Percentiles rank a stretch among this genome's conserved stretches.
These are phyloP conservation scores for Pungitius pungitius DNA, from an alignment of 2,113 vertebrate genomes.

Conservation along the genomic window DNA sequence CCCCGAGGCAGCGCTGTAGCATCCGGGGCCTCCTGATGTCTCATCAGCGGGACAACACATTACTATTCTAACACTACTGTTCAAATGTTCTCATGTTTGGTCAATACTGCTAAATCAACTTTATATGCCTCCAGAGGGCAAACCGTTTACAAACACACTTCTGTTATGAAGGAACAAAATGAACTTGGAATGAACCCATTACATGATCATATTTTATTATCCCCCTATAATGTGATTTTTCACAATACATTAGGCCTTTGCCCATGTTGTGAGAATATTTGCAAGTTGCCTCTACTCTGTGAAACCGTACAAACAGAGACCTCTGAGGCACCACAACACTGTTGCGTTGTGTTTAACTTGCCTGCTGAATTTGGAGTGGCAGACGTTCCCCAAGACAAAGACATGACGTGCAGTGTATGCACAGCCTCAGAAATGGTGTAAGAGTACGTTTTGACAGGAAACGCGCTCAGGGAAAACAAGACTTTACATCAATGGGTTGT, in stretches of 20 bases:
- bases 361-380: slow-evolving; percentile 13
- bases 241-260: not conserved
- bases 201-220: slow-evolving; percentile 36
- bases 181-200: slow-evolving; percentile 71
- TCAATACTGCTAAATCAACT: slow-evolving; percentile 75
- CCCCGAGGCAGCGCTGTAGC: slow-evolving; percentile 61
- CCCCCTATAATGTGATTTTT: slow-evolving; percentile 15
- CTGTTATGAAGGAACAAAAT: slow-evolving; percentile 56
- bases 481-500: slow-evolving; percentile 28
- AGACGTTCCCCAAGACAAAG: slow-evolving; percentile 30
- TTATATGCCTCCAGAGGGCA: slow-evolving; percentile 69
- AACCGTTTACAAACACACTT: slow-evolving; percentile 62
- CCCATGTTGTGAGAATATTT: slow-evolving; percentile 24
- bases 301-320: not conserved
- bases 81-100: slow-evolving; percentile 69
- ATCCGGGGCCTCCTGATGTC: slow-evolving; percentile 67
- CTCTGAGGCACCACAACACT: not conserved
- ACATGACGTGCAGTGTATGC: not conserved
- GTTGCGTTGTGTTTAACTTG: slow-evolving; percentile 1
- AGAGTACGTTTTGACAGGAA: slow-evolving; percentile 15
- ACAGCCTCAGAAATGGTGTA: not conserved
- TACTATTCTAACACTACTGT: slow-evolving; percentile 59
- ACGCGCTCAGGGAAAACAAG: slow-evolving; percentile 1
- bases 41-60: slow-evolving; percentile 70
- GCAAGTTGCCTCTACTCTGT: slow-evolving; percentile 19